phyloP scores from a whole-genome alignment of 2,113 vertebrate genomes.

The Thunnus maccoyii region DNA sequence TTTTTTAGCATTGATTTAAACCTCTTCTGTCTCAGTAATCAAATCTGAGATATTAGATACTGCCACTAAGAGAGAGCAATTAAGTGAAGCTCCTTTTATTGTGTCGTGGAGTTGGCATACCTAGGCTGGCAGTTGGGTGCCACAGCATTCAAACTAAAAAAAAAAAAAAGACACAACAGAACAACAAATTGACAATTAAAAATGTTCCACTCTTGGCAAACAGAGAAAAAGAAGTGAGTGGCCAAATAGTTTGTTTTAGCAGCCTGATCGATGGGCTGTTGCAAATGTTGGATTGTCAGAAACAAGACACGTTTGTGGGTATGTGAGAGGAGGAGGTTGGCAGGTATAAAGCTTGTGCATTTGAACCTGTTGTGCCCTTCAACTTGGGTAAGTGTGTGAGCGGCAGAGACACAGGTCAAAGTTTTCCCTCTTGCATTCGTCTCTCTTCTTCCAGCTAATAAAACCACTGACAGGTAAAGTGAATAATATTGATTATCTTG shows the following conservation, averaged over 20 bases:
- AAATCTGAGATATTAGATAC: constrained; percentile 56
- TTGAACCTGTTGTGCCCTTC: constrained; percentile 40
- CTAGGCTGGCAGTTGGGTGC: constrained; percentile 30
- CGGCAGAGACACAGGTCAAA: constrained; percentile 54
- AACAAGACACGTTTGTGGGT: constrained; percentile 38
- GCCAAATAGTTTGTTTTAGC: constrained; percentile 65
- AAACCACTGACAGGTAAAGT: constrained; percentile 30
- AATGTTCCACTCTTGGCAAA: constrained; percentile 63
- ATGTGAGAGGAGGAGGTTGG: constrained; percentile 27
- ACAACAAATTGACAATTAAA: constrained; percentile 75
- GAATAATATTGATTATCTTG: too few relatives aligned
- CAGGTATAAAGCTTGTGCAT: constrained; percentile 15
- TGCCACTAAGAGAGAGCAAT: constrained; percentile 51
- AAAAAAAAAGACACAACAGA: constrained; percentile 10
- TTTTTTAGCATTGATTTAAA: constrained; percentile 48
- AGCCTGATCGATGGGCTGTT: constrained; percentile 65
- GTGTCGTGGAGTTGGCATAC: constrained; percentile 39
- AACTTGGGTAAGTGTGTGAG: constrained; percentile 43
- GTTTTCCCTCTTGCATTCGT: constrained; percentile 61
- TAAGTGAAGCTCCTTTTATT: constrained; percentile 48
- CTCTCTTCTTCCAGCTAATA: constrained; percentile 67
- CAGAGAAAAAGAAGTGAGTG: constrained; percentile 8
- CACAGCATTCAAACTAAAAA: constrained; percentile 22
- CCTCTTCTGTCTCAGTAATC: constrained; percentile 44
- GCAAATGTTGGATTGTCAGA: constrained; percentile 50